Percentiles rank a stretch among this genome's conserved stretches.
These are phyloP conservation scores for Limnephilus auricula DNA, from an alignment of 2,888 invertebrate species.

Conservation along the genomic window DNA sequence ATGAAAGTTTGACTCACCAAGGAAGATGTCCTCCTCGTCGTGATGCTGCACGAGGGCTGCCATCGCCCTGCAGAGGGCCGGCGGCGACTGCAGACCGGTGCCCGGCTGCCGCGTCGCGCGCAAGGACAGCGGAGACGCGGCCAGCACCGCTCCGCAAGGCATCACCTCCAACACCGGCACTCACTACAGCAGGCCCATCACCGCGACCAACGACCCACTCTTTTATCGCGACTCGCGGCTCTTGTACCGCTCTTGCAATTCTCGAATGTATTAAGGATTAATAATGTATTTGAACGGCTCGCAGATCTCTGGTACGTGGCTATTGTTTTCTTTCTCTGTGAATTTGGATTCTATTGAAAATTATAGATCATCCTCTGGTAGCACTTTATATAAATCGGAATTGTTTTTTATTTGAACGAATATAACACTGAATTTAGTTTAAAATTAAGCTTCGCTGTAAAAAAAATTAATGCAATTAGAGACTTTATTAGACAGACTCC, in stretches of 20 bases:
- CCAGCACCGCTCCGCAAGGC: constrained; percentile 77
- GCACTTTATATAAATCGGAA: not conserved
- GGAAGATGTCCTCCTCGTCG: constrained; percentile 81
- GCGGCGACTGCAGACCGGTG: constrained; percentile 78
- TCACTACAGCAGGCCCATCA: not conserved
- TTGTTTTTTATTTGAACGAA: not conserved
- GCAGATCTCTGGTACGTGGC: too few relatives aligned
- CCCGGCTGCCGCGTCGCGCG: constrained; percentile 78
- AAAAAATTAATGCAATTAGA: not conserved
- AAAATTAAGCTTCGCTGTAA: not conserved
- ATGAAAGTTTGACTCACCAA: constrained; percentile 76
- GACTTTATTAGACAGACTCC: too few relatives aligned
- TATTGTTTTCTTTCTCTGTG: not conserved
- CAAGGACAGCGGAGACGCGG: constrained; percentile 77
- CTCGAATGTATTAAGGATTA: not conserved
- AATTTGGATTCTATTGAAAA: not conserved
- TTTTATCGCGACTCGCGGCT: not conserved
- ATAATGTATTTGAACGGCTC: too few relatives aligned
- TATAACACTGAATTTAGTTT: not conserved
- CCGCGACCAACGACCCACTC: not conserved
- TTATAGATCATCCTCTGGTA: not conserved
- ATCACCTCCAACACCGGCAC: constrained; percentile 67
- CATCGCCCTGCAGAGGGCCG: constrained; percentile 76
- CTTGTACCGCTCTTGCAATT: not conserved
- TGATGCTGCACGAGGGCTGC: constrained; percentile 76